phyloP scores from a whole-genome alignment of 1,140 invertebrate genomes.

The Heliconius melpomene region DNA sequence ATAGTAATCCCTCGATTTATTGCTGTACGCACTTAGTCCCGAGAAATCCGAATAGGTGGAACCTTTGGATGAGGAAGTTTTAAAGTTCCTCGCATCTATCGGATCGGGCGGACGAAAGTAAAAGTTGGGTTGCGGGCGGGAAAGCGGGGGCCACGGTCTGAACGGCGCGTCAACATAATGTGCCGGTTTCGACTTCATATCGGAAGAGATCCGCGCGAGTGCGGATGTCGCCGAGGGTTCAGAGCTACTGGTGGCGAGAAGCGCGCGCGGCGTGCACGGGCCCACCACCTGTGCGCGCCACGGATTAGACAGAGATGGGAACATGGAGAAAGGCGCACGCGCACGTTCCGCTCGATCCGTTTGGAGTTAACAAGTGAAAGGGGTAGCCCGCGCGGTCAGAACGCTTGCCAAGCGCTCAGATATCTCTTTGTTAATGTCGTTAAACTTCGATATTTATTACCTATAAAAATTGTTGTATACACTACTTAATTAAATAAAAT shows the following conservation, averaged over 20 bases:
- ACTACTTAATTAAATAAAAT: conserved; percentile 18
- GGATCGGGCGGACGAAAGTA: conserved; percentile 83
- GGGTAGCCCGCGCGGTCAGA: conserved; percentile 65
- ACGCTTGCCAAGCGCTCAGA: conserved; percentile 52
- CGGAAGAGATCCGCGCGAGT: conserved; percentile 67
- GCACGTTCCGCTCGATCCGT: conserved; percentile 66
- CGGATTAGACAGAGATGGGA: conserved; percentile 69
- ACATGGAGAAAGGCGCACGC: conserved; percentile 73
- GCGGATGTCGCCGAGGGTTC: conserved; percentile 70
- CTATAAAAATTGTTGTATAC: conserved; percentile 28
- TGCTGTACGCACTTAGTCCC: conserved; percentile 67
- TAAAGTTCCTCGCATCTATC: conserved; percentile 75
- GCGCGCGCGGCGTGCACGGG: conserved; percentile 53
- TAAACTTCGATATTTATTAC: conserved; percentile 35
- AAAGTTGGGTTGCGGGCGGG: conserved; percentile 81
- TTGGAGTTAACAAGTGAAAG: conserved; percentile 76
- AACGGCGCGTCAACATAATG: conserved; percentile 75
- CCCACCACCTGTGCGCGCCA: conserved; percentile 59
- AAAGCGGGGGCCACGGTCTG: conserved; percentile 84
- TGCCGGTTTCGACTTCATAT: conserved; percentile 80
- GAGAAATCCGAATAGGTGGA: conserved; percentile 80
- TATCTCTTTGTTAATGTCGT: conserved; percentile 49
- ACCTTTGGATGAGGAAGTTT: conserved; percentile 74
- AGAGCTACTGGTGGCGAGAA: conserved; percentile 68
- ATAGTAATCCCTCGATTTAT: conserved; percentile 86